phyloP scores from a whole-genome alignment of 2,797 vertebrate species.

The Avahi laniger region DNA sequence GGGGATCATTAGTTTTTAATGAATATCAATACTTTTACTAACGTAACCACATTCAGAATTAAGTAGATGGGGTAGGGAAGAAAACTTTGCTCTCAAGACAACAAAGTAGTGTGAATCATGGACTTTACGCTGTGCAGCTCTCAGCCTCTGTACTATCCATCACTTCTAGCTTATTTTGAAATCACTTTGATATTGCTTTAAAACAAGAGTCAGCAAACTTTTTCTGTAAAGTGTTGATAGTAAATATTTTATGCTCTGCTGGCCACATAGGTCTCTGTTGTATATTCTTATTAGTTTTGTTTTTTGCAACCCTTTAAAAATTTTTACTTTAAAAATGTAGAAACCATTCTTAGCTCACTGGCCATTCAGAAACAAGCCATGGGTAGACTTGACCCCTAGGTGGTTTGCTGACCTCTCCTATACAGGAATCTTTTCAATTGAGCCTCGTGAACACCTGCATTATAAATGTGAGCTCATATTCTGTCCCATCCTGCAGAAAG shows the following conservation, averaged over 20 bases:
- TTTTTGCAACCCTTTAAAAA: neutral
- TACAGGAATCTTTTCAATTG: neutral
- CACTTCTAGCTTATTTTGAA: neutral
- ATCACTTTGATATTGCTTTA: neutral
- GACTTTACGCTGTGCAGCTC: neutral
- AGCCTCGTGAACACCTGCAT: neutral
- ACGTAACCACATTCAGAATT: slow-evolving; percentile 42
- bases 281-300: neutral
- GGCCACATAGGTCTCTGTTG: neutral
- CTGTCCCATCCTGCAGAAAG: neutral
- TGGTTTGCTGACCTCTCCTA: neutral
- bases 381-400: neutral
- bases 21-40: slow-evolving; percentile 72
- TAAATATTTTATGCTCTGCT: neutral
- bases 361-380: neutral
- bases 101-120: neutral
- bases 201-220: neutral
- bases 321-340: neutral
- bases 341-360: neutral
- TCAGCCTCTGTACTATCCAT: neutral
- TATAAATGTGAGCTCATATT: neutral
- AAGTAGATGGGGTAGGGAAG: slow-evolving; percentile 29
- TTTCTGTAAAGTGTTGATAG: neutral
- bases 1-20: slow-evolving; percentile 70
- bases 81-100: neutral